Evolutionary conservation across 2,113 vertebrate species (phyloP).

Genomic region (Phasianus colchicus): DNA sequence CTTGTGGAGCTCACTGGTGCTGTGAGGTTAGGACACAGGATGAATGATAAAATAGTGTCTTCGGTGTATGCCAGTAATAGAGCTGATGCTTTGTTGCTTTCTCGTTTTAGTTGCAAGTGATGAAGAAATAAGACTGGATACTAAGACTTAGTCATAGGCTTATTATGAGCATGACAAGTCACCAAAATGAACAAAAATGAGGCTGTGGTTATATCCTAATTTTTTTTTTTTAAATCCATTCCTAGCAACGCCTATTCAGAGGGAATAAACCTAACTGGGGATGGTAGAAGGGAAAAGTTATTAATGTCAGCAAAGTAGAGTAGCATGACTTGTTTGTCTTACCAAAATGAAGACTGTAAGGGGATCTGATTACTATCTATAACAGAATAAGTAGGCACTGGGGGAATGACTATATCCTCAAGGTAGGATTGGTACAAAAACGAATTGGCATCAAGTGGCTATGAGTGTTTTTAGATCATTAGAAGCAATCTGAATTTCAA

Average conservation of each 20-base stretch:
- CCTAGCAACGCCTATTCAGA: not conserved
- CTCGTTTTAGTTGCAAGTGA: not conserved
- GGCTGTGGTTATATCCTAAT: not conserved
- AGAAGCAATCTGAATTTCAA: not conserved
- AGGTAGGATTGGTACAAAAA: not conserved
- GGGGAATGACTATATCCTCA: not conserved
- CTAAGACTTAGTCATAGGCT: not conserved
- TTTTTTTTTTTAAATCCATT: not conserved
- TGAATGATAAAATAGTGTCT: not conserved
- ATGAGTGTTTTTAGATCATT: not conserved
- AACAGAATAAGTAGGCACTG: not conserved
- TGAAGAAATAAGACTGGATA: not conserved
- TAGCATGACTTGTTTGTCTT: constrained; percentile 28
- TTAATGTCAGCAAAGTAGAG: not conserved
- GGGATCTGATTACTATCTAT: constrained; percentile 24
- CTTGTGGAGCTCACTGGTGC: not conserved
- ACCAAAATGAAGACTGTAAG: constrained; percentile 38
- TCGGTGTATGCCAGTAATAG: not conserved
- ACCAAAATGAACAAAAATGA: not conserved
- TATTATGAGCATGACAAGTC: not conserved
- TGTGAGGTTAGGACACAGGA: not conserved
- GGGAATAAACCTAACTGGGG: not conserved
- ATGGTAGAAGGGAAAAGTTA: not conserved
- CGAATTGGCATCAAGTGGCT: not conserved
- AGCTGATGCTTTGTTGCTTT: not conserved